Evolutionary conservation across 2,797 vertebrate species (phyloP), one percentile per base, ranked within the genome.

Genomic region (Peromyscus melanophrys): DNA sequence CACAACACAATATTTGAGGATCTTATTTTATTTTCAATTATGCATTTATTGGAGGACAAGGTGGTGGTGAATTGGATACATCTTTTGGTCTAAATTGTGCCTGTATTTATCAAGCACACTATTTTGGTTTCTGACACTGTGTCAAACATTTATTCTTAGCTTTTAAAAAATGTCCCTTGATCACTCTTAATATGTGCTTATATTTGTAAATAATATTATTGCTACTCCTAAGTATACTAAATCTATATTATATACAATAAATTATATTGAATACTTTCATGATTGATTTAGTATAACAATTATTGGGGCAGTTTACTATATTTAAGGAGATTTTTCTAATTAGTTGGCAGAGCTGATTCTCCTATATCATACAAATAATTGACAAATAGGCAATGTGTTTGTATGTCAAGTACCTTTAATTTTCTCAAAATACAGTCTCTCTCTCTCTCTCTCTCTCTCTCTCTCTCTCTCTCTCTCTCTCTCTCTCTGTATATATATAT

Each of bases 11-110:
- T 86, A 76, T 91, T 40, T 49, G 17, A 82, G 3, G 69, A 17
- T 2, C 7, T 63, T 76, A 1, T 71, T 71, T 27, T 63, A 43
- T n/a, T 59, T 86, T 1, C n/a, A 17, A 1, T 4, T 77, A 43
- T 43, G 4, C 1, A 37, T 3, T 43, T 92, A 34, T 89, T 83
- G 55, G 29, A 67, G 8, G 7, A 75, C 11, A 4, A 4, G 1
- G 0, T 78, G 37, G 11, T 3, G 6, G 65, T 34, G 0, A 55
- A 4, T 61, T 34, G 0, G 46, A 4, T 61, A 40, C 10, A 16
- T 37, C 19, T 63, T 85, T 71, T 92, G 75, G 8, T 52, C 57
- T 16, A 78, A 73, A 77, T 93, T 94, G 83, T 69, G 12, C 25
- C 40, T 14, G 52, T n/a, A 77, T 61, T 65, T 91, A 73, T 76